phyloP scores from a whole-genome alignment of 2,797 vertebrate genomes.

The Alosa sapidissima region DNA sequence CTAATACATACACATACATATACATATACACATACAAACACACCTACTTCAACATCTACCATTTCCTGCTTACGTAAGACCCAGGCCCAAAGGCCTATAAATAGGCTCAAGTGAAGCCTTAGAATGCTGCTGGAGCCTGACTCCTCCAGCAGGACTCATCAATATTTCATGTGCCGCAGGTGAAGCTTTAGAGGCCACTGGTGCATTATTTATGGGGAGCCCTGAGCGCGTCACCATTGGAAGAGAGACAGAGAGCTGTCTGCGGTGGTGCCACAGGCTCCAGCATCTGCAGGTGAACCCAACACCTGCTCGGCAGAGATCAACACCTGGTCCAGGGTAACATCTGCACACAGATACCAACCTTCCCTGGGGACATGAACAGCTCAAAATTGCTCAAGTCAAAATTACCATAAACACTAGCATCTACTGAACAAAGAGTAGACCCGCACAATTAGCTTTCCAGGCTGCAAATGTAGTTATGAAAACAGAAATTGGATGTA shows the following conservation, averaged over 20 bases:
- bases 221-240: slow-evolving; percentile 62
- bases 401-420: too few species aligned
- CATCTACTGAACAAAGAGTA: too few species aligned
- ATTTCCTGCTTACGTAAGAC: background rate
- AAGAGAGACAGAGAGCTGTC: slow-evolving; percentile 32
- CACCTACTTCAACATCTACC: background rate
- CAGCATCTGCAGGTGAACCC: background rate
- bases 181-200: slow-evolving; percentile 54
- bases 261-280: background rate
- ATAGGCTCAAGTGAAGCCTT: slow-evolving; percentile 19
- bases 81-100: slow-evolving; percentile 8
- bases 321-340: background rate
- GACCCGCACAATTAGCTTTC: too few species aligned
- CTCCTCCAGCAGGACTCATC: slow-evolving; percentile 48
- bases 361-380: too few species aligned
- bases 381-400: too few species aligned
- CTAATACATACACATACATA: background rate
- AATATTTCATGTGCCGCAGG: slow-evolving; percentile 67
- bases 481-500: background rate
- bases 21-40: background rate
- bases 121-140: slow-evolving; percentile 23
- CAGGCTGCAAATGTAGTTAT: background rate
- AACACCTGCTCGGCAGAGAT: too few species aligned
- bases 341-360: background rate
- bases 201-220: slow-evolving; percentile 72